Conservation (phyloP, 2,888 invertebrate genomes). For the Leptarthrus brevirostris region DNA sequence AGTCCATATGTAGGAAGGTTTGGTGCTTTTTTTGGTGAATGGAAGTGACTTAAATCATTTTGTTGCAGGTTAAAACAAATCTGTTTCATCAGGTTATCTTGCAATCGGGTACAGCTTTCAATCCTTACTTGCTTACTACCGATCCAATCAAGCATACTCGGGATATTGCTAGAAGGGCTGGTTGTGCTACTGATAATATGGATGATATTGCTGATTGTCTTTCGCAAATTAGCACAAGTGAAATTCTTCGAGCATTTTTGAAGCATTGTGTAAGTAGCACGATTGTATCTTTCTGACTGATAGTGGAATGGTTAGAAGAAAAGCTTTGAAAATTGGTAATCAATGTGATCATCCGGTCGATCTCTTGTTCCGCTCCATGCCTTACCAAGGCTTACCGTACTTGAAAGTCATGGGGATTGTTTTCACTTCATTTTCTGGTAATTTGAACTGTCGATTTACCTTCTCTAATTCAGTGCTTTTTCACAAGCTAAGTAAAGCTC, state of each 20-base stretch:
- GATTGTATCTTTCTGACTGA: background rate
- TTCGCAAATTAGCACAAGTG: constrained; percentile 52
- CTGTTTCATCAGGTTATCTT: constrained; percentile 69
- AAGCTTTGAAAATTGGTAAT: too few relatives aligned
- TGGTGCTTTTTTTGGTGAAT: background rate
- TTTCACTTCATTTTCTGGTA: too few relatives aligned
- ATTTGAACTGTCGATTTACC: too few relatives aligned
- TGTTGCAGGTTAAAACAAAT: constrained; percentile 45
- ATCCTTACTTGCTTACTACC: constrained; percentile 68
- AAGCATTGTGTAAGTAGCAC: constrained; percentile 30
- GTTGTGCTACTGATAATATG: constrained; percentile 60
- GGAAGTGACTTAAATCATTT: background rate
- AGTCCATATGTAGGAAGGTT: constrained; percentile 63
- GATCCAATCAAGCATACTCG: constrained; percentile 63
- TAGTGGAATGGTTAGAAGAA: too few relatives aligned
- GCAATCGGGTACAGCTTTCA: constrained; percentile 70
- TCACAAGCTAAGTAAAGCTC: too few relatives aligned
- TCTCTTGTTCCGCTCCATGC: too few relatives aligned
- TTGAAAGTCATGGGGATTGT: too few relatives aligned
- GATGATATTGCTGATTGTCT: constrained; percentile 59
- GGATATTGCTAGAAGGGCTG: constrained; percentile 64
- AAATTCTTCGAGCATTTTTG: constrained; percentile 53
- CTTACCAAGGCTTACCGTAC: too few relatives aligned
- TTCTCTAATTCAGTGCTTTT: too few relatives aligned
- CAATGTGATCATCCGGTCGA: too few relatives aligned